phyloP scores from a whole-genome alignment of 2,888 invertebrate genomes.

The Drosophila lutescens region DNA sequence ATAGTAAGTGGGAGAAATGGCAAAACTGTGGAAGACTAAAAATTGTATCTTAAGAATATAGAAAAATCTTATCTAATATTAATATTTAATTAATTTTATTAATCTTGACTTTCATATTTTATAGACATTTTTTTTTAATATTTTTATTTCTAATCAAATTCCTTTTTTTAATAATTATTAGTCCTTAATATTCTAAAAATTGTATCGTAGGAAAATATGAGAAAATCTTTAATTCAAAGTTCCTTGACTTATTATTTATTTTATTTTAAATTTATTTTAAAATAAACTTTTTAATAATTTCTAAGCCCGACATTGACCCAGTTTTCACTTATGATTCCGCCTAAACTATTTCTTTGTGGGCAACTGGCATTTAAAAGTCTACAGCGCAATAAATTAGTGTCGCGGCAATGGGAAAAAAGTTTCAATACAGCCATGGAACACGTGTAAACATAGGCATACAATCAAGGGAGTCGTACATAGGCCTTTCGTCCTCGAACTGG shows the following conservation, averaged over 20 bases:
- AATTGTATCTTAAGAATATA: too few species aligned
- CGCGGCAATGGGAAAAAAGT: slow-evolving; percentile 57
- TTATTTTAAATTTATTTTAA: neutral
- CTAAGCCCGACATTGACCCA: slow-evolving; percentile 53
- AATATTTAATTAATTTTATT: too few species aligned
- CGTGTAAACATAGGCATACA: slow-evolving; percentile 9
- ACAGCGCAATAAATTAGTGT: slow-evolving; percentile 71
- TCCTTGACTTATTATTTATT: too few species aligned
- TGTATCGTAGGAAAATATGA: too few species aligned
- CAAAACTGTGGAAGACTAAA: too few species aligned
- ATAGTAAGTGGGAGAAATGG: neutral
- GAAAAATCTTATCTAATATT: too few species aligned
- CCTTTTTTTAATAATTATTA: neutral
- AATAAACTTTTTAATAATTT: too few species aligned
- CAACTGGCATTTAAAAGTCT: slow-evolving; percentile 59
- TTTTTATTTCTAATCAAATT: neutral
- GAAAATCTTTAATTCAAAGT: too few species aligned
- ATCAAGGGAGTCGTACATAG: slow-evolving; percentile 43
- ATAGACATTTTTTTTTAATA: too few species aligned
- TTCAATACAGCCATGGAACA: slow-evolving; percentile 19
- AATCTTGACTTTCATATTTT: too few species aligned
- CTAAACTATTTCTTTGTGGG: slow-evolving; percentile 22
- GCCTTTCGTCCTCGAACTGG: slow-evolving; percentile 69
- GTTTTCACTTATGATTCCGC: slow-evolving; percentile 34
- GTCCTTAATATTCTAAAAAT: too few species aligned